These are phyloP conservation scores for Pyrochroa serraticornis DNA, from an alignment of 2,888 invertebrate species.

Conservation along the genomic window DNA sequence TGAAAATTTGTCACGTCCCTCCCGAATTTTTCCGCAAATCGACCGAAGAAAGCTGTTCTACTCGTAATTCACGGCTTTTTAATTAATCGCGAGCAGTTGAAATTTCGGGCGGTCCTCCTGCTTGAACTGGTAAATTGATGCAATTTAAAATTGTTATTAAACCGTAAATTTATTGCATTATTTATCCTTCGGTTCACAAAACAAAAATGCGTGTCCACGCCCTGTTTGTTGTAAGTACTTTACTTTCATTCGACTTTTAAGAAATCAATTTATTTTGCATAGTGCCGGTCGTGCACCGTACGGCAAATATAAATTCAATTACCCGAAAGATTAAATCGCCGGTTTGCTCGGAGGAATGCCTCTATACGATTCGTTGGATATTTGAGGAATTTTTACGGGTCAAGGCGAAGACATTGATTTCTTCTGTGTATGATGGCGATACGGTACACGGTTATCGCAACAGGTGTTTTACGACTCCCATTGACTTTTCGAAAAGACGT, in stretches of 20 bases:
- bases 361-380: neutral
- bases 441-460: too few relatives aligned
- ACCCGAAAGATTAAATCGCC: conserved; percentile 8
- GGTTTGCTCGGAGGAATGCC: conserved; percentile 11
- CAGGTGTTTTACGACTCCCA: too few relatives aligned
- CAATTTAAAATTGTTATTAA: too few relatives aligned
- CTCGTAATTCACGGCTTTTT: too few relatives aligned
- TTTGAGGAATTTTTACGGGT: conserved; percentile 16
- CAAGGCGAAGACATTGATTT: conserved; percentile 12
- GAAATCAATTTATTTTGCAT: conserved; percentile 17
- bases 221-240: conserved; percentile 13
- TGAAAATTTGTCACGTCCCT: too few relatives aligned
- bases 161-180: conserved; percentile 6
- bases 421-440: too few relatives aligned
- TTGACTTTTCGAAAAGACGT: too few relatives aligned
- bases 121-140: too few relatives aligned
- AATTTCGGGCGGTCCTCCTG: too few relatives aligned
- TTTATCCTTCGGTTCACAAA: conserved; percentile 15
- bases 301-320: conserved; percentile 18
- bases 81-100: too few relatives aligned
- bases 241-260: conserved; percentile 31
- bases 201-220: conserved; percentile 22
- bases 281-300: conserved; percentile 3
- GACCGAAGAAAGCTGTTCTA: too few relatives aligned
- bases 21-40: too few relatives aligned